Evolutionary conservation across 2,113 vertebrate species (phyloP).

Genomic region (Etheostoma spectabile): DNA sequence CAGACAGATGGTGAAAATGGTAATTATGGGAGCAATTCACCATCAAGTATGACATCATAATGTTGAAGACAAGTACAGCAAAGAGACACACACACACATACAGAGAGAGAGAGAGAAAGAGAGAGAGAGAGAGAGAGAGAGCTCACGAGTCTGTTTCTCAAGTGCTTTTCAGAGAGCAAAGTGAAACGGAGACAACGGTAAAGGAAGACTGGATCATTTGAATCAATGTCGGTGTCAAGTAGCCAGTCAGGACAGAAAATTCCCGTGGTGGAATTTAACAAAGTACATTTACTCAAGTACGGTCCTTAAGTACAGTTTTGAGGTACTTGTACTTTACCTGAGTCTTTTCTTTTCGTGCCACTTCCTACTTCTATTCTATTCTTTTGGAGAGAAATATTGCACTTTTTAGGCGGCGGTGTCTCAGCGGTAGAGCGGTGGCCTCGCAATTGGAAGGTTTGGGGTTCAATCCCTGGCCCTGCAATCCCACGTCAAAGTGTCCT

Average conservation of each 20-base stretch:
- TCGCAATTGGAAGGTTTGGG: too few relatives aligned
- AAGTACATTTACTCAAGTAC: too few relatives aligned
- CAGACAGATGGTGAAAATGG: slow-evolving; percentile 61
- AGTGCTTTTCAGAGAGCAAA: neutral
- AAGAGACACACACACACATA: neutral
- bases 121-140: neutral
- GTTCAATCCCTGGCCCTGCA: too few relatives aligned
- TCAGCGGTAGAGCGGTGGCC: accelerated
- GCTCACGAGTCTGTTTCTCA: too few relatives aligned
- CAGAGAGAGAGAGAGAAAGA: neutral
- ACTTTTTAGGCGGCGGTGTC: too few relatives aligned
- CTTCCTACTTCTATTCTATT: too few relatives aligned
- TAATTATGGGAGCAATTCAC: slow-evolving; percentile 46
- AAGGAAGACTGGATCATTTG: neutral
- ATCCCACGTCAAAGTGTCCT: accelerated
- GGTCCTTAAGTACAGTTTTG: too few relatives aligned
- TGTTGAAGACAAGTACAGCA: slow-evolving; percentile 18
- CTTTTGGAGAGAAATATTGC: too few relatives aligned
- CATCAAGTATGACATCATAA: slow-evolving; percentile 32
- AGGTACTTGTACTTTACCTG: too few relatives aligned
- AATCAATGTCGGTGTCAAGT: neutral
- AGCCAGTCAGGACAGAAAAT: neutral
- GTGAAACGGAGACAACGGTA: neutral
- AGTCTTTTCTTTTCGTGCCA: too few relatives aligned
- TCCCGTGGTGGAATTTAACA: too few relatives aligned